phyloP scores from a whole-genome alignment of 2,888 invertebrate genomes.

The Alviniconcha strummeri region DNA sequence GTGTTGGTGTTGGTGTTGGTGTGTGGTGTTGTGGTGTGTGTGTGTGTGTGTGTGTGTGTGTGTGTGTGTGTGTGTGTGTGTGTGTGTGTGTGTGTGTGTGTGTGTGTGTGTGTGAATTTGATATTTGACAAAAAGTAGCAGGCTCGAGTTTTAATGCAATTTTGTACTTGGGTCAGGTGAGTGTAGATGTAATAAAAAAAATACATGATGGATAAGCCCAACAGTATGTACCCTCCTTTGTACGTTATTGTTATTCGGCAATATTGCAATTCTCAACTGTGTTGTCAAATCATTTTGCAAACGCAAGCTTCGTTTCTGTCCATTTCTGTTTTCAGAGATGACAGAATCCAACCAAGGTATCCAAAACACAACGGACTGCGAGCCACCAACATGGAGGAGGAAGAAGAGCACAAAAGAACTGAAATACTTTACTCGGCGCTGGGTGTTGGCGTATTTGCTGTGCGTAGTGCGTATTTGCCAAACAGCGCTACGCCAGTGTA shows the following conservation, averaged over 20 bases:
- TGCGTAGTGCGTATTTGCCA: conserved; percentile 39
- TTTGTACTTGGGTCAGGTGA: not conserved
- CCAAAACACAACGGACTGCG: too few species aligned
- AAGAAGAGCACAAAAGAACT: not conserved
- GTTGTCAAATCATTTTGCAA: not conserved
- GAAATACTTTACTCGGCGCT: conserved; percentile 29
- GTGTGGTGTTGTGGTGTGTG: not conserved
- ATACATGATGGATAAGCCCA: not conserved
- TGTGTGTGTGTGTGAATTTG: not conserved
- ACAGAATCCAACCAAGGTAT: too few species aligned
- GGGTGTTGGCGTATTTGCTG: conserved; percentile 37
- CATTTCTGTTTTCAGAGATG: too few species aligned
- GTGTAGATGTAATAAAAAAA: not conserved
- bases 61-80: not conserved
- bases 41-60: not conserved
- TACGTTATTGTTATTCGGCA: not conserved
- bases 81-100: not conserved
- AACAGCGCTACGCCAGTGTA: conserved; percentile 41
- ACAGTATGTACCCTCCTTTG: not conserved
- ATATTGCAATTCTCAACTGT: not conserved
- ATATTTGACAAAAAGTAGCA: too few species aligned
- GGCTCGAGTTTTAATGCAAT: too few species aligned
- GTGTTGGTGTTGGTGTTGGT: not conserved
- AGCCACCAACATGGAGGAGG: too few species aligned
- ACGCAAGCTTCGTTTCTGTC: too few species aligned